These are phyloP conservation scores for Oncorhynchus tshawytscha DNA, from an alignment of 2,113 vertebrate genomes.

Conservation along the genomic window DNA sequence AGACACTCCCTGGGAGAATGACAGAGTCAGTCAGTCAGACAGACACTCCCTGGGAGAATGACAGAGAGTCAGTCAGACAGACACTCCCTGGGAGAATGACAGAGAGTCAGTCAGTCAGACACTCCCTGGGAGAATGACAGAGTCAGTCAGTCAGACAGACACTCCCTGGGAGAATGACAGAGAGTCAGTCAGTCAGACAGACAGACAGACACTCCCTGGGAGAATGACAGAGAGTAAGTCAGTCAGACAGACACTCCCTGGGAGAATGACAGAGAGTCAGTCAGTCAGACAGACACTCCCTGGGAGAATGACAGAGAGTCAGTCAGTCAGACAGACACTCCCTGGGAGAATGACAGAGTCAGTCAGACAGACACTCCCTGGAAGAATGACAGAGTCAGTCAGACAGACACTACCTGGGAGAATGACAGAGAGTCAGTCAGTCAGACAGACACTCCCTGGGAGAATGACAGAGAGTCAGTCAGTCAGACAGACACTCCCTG, in stretches of 20 bases:
- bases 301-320: too few relatives aligned
- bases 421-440: too few relatives aligned
- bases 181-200: neutral
- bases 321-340: too few relatives aligned
- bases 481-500: neutral
- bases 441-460: too few relatives aligned
- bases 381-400: too few relatives aligned
- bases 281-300: neutral
- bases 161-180: neutral
- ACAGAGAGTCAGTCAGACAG: neutral
- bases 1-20: neutral
- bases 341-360: too few relatives aligned
- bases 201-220: neutral
- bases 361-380: too few relatives aligned
- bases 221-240: neutral
- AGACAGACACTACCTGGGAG: too few relatives aligned
- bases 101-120: neutral
- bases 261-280: too few relatives aligned
- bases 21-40: neutral
- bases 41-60: neutral
- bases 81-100: neutral
- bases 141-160: neutral
- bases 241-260: too few relatives aligned
- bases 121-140: neutral
- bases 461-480: neutral